These are phyloP conservation scores for Aurelia sp. DNA, from an alignment of 30 jellyfish, hydroid and myxozoan species.

Conservation along the genomic window DNA sequence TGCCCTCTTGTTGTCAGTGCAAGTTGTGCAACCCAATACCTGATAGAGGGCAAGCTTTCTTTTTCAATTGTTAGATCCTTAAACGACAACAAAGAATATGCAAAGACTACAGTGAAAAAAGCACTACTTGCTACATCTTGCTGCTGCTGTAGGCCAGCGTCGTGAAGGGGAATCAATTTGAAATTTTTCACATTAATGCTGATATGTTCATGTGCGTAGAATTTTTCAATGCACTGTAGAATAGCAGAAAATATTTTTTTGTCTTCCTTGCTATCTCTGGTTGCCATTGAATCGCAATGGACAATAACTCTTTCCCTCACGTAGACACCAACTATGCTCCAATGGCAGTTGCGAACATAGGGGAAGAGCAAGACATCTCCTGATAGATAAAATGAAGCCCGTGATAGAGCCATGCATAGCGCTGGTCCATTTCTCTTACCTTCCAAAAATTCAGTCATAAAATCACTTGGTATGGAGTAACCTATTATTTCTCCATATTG, in stretches of 20 bases:
- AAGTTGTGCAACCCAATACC: not conserved
- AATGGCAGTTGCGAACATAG: not conserved
- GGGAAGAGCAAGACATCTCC: slow-evolving; percentile 16
- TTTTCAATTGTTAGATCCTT: not conserved
- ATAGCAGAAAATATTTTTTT: not conserved
- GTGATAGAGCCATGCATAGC: not conserved
- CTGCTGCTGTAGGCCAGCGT: slow-evolving; percentile 1
- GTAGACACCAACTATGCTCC: slow-evolving; percentile 26
- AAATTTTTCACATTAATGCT: not conserved
- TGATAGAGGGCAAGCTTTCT: not conserved
- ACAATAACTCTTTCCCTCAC: not conserved
- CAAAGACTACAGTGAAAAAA: slow-evolving; percentile 1
- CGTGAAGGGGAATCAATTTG: not conserved
- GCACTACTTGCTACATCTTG: not conserved
- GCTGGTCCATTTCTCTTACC: not conserved
- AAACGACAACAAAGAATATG: not conserved
- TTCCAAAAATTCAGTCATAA: not conserved
- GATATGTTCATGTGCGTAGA: not conserved
- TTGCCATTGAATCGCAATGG: slow-evolving; percentile 36
- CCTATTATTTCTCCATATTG: not conserved
- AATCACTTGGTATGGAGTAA: not conserved
- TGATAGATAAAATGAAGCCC: not conserved
- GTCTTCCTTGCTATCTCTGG: not conserved
- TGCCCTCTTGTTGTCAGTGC: too few species aligned
- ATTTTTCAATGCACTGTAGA: not conserved